phyloP scores from a whole-genome alignment of 2,113 vertebrate species.

The Ptilonorhynchus violaceus region DNA sequence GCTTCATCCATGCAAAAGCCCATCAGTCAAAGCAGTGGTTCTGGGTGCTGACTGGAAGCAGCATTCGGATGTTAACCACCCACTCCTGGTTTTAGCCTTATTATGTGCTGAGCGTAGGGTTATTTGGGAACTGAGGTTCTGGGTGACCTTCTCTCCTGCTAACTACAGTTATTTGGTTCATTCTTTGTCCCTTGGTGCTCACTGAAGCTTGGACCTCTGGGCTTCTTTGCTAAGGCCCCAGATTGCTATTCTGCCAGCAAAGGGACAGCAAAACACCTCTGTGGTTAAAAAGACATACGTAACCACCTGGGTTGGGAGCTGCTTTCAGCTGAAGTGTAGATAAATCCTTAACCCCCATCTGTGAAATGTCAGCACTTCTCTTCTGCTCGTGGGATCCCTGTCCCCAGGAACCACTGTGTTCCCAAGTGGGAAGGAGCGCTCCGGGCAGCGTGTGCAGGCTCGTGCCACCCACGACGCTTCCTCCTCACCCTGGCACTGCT shows the following conservation, averaged over 20 bases:
- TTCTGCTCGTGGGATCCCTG: background rate
- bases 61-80: background rate
- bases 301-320: background rate
- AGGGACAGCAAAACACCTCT: background rate
- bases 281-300: rapidly evolving
- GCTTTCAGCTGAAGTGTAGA: background rate
- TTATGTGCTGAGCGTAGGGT: rapidly evolving
- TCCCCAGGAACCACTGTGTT: background rate
- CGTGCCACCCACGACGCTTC: rapidly evolving
- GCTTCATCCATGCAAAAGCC: background rate
- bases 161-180: background rate
- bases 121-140: background rate
- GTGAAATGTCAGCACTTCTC: background rate
- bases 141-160: background rate
- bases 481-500: background rate
- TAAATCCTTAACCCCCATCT: background rate
- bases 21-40: background rate
- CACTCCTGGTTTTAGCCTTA: background rate
- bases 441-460: rapidly evolving
- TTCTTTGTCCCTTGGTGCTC: background rate
- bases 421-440: background rate
- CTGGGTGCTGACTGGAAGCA: background rate
- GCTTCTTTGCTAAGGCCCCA: background rate
- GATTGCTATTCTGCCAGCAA: background rate
- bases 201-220: background rate